phyloP scores from a whole-genome alignment of 2,797 vertebrate species.

The Takifugu ocellatus region DNA sequence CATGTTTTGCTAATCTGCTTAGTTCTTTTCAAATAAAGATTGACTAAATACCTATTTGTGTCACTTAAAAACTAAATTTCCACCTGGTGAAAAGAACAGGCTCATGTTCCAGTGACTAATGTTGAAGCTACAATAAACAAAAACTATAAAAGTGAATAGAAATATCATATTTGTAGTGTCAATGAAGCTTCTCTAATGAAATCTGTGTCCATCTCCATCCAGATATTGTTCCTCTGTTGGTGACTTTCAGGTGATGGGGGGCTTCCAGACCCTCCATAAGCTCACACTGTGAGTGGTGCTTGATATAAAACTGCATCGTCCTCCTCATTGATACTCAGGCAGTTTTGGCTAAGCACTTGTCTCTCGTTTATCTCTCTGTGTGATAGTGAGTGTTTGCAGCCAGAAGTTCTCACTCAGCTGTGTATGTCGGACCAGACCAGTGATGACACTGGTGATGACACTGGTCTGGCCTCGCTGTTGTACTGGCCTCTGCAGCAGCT shows the following conservation, averaged over 20 bases:
- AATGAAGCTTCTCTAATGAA: not conserved
- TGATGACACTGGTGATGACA: slow-evolving; percentile 72
- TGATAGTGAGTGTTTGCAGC: slow-evolving; percentile 83
- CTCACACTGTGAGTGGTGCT: slow-evolving; percentile 83
- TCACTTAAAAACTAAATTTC: no score
- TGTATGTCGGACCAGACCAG: slow-evolving; percentile 69
- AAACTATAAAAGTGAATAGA: not conserved
- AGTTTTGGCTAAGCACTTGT: no score
- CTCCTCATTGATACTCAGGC: not conserved
- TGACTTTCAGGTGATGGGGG: slow-evolving; percentile 92
- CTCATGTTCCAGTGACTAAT: no score
- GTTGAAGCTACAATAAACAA: no score
- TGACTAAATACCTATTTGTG: no score
- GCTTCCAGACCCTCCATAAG: slow-evolving; percentile 88
- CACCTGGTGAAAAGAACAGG: no score
- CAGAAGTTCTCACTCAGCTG: slow-evolving; percentile 77
- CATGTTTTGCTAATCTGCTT: not conserved
- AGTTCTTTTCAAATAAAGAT: not conserved
- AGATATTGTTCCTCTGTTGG: slow-evolving; percentile 88
- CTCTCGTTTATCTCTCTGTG: slow-evolving; percentile 5
- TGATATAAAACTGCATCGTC: not conserved
- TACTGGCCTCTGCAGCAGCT: slow-evolving; percentile 89
- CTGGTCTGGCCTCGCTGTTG: slow-evolving; percentile 79
- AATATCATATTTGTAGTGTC: not conserved
- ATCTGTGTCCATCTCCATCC: slow-evolving; percentile 46